Base-by-base conservation (phyloP, 2,113 vertebrate genomes). In the Protomyctophum bolini region DNA sequence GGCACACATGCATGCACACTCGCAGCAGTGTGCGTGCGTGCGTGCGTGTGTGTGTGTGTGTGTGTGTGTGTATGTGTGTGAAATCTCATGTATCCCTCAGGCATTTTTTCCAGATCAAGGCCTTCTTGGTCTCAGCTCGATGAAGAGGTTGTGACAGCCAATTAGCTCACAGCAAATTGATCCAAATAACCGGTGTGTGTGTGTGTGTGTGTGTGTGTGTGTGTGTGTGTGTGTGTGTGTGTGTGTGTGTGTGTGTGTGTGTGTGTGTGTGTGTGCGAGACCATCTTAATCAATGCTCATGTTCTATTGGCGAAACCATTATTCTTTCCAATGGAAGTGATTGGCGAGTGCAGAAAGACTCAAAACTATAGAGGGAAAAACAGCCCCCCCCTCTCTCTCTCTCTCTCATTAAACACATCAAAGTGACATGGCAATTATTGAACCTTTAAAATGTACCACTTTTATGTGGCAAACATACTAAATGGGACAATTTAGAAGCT, bases 151-250 rank as follows among this genome's bases (percentile, higher is more conserved):
- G 45, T 85, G 86, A 83, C 84, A 89, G 81, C 83, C 87, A 86
- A 87, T 91, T 89, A 87, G 81, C 77, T 84, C 61, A 63, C 73
- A 63, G 59, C 70, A 76, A 85, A 91, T 78, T 89, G 82, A 88
- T 88, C 70, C 61, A 70, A 61, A 62, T 21, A 29, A 63, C 9
- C 68, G 29, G 61, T 58, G n/a, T 69, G 12, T 66, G 28, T 73
- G 62, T 58, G 66, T 61, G 29, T 65, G 58, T 66, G 46, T 64
- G 61, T 63, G 48, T 45, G 56, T 61, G 49, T 68, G 10, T 21
- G 57, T 58, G 57, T 8, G 57, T 33, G 57, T 58, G 57, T 10
- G 14, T 7, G 7, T 2, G 3, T 57, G 55, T 6, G 55, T 57
- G n/a, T 6, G 55, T 57, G 55, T 15, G 55, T 57, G 11, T 15